phyloP scores from a whole-genome alignment of 1,140 invertebrate species.

The Drosophila pandora region DNA sequence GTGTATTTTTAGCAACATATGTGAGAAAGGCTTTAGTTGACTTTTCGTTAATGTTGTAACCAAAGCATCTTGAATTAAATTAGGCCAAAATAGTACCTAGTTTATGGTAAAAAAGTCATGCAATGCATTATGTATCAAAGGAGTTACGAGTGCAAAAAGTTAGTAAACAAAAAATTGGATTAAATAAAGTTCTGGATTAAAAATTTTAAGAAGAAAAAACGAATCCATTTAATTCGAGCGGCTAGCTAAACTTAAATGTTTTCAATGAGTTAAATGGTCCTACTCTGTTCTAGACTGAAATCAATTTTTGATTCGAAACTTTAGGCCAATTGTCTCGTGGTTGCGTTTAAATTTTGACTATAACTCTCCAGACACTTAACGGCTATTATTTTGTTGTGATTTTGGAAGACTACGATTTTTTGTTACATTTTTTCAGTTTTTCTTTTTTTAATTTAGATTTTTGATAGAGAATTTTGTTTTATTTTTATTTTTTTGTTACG shows the following conservation, averaged over 20 bases:
- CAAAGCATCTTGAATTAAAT: slow-evolving; percentile 25
- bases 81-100: slow-evolving; percentile 24
- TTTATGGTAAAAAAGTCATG: slow-evolving; percentile 40
- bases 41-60: slow-evolving; percentile 26
- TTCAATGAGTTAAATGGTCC: slow-evolving; percentile 39
- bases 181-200: slow-evolving; percentile 17
- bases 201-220: slow-evolving; percentile 21
- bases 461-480: slow-evolving; percentile 14
- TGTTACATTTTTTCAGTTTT: slow-evolving; percentile 6
- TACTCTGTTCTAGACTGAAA: slow-evolving; percentile 25
- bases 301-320: slow-evolving; percentile 15
- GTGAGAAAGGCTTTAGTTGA: slow-evolving; percentile 19
- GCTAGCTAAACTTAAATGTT: slow-evolving; percentile 37
- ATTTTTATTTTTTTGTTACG: slow-evolving; percentile 76
- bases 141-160: slow-evolving; percentile 46
- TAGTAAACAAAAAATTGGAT: slow-evolving; percentile 35
- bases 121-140: slow-evolving; percentile 32
- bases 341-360: slow-evolving; percentile 46
- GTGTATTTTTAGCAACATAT: slow-evolving; percentile 6
- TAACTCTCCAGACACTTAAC: slow-evolving; percentile 34
- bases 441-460: slow-evolving; percentile 18
- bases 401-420: slow-evolving; percentile 57
- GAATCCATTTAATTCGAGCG: slow-evolving; percentile 39
- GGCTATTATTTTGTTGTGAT: slow-evolving; percentile 25
- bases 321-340: slow-evolving; percentile 41